Conservation (phyloP, 2,888 invertebrate genomes). For the Drosophila nr. medialis region DNA sequence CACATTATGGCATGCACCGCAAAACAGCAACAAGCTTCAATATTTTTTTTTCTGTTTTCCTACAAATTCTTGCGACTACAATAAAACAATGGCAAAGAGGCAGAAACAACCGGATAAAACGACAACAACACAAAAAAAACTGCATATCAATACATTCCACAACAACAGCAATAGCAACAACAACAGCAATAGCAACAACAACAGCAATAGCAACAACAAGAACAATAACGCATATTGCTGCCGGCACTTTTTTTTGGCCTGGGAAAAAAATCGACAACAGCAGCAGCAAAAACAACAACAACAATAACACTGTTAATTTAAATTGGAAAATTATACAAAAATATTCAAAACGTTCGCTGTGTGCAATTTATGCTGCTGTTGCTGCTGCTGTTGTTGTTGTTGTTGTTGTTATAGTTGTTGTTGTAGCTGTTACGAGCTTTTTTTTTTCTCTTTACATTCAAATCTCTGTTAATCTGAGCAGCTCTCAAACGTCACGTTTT, state of each 20-base stretch:
- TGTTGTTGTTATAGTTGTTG: slow-evolving; percentile 27
- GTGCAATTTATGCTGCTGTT: slow-evolving; percentile 36
- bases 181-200: slow-evolving; percentile 41
- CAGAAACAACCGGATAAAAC: slow-evolving; percentile 16
- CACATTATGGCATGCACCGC: slow-evolving; percentile 59
- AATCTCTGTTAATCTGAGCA: slow-evolving; percentile 78
- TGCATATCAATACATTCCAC: slow-evolving; percentile 2
- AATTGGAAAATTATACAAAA: slow-evolving; percentile 84
- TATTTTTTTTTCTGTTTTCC: slow-evolving; percentile 7
- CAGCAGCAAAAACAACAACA: slow-evolving; percentile 35
- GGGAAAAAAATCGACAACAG: slow-evolving; percentile 79
- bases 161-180: slow-evolving; percentile 41
- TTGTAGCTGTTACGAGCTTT: slow-evolving; percentile 47
- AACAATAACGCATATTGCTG: slow-evolving; percentile 66
- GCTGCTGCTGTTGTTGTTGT: slow-evolving; percentile 18
- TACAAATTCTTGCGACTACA: slow-evolving; percentile 47
- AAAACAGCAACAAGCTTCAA: slow-evolving; percentile 32
- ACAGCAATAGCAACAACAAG: slow-evolving; percentile 46
- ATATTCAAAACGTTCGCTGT: slow-evolving; percentile 75
- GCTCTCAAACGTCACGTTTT: slow-evolving; percentile 83
- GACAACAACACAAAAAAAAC: slow-evolving; percentile 3
- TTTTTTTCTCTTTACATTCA: slow-evolving; percentile 61
- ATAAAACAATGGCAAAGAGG: slow-evolving; percentile 61
- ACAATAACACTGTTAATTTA: slow-evolving; percentile 78
- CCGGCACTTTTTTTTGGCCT: slow-evolving; percentile 70